Conservation (phyloP, 1,140 invertebrate species). For the Drosophila bocqueti region DNA sequence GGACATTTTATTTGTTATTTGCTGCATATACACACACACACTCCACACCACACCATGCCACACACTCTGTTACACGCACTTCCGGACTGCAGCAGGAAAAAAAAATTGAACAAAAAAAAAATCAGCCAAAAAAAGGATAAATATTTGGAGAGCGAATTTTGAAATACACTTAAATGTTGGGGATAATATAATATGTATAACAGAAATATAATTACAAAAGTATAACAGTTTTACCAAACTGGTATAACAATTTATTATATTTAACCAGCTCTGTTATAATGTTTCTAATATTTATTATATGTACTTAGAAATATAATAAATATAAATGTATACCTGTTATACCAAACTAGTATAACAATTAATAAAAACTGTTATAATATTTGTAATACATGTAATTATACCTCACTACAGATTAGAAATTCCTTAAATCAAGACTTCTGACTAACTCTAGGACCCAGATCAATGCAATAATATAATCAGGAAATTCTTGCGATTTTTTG, state of each 20-base stretch:
- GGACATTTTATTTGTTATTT: constrained; percentile 71
- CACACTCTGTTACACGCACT: constrained; percentile 62
- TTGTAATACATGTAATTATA: not conserved
- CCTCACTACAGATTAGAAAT: not conserved
- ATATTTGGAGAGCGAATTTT: not conserved
- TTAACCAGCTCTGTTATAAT: too few relatives aligned
- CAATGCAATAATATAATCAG: too few relatives aligned
- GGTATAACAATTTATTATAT: not conserved
- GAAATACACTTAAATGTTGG: constrained; percentile 6
- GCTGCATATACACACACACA: constrained; percentile 28
- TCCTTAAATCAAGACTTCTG: not conserved
- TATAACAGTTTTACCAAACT: too few relatives aligned
- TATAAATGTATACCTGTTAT: not conserved
- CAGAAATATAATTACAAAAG: not conserved
- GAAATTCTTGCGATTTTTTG: not conserved
- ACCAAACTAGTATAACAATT: not conserved
- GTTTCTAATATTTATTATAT: not conserved
- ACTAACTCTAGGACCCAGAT: not conserved
- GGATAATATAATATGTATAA: not conserved
- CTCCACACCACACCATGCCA: constrained; percentile 9
- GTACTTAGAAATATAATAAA: not conserved
- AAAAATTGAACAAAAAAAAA: constrained; percentile 14
- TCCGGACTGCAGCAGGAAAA: constrained; percentile 48
- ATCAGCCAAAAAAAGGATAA: constrained; percentile 21
- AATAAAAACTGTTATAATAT: too few relatives aligned